Percentiles rank a stretch among this genome's conserved stretches.
Evolutionary conservation across 2,888 invertebrate species (phyloP).

Genomic region (Odontocerum albicorne): DNA sequence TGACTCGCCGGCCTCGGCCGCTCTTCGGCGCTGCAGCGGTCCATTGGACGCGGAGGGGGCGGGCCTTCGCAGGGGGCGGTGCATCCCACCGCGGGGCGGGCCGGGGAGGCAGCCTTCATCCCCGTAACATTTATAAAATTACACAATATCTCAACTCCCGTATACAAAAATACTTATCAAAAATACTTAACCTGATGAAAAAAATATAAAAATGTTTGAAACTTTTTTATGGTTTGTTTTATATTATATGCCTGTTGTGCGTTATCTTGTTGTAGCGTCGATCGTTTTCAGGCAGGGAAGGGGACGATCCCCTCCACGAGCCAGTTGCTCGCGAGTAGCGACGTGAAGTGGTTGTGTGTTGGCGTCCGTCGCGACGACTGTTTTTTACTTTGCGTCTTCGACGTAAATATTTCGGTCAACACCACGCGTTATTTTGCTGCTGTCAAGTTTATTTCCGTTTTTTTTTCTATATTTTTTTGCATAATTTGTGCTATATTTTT

Average conservation of each 20-base stretch:
- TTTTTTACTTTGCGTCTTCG: conserved; percentile 21
- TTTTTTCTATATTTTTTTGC: background rate
- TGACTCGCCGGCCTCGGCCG: too few relatives aligned
- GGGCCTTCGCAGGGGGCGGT: background rate
- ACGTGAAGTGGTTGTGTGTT: conserved; percentile 10
- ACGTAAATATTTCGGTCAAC: conserved; percentile 17
- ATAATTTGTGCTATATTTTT: conserved; percentile 1
- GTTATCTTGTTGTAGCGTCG: background rate
- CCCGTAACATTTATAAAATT: background rate
- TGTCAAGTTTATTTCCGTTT: conserved; percentile 9
- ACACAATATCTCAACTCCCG: too few relatives aligned
- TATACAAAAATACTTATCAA: too few relatives aligned
- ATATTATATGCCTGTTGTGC: background rate
- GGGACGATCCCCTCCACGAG: conserved; percentile 12
- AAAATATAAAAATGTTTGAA: conserved; percentile 3
- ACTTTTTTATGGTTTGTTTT: conserved; percentile 1
- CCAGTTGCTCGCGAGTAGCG: conserved; percentile 28
- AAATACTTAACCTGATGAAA: conserved; percentile 34
- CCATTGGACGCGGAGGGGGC: background rate
- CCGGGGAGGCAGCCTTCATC: background rate
- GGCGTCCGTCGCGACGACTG: conserved; percentile 2
- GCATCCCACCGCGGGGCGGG: background rate
- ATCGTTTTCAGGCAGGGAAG: conserved; percentile 6
- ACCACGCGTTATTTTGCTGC: conserved; percentile 8
- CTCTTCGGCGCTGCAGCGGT: too few relatives aligned